Percentiles rank a stretch among this genome's conserved stretches.
phyloP scores from a whole-genome alignment of 2,888 invertebrate genomes.

The Mantis religiosa region DNA sequence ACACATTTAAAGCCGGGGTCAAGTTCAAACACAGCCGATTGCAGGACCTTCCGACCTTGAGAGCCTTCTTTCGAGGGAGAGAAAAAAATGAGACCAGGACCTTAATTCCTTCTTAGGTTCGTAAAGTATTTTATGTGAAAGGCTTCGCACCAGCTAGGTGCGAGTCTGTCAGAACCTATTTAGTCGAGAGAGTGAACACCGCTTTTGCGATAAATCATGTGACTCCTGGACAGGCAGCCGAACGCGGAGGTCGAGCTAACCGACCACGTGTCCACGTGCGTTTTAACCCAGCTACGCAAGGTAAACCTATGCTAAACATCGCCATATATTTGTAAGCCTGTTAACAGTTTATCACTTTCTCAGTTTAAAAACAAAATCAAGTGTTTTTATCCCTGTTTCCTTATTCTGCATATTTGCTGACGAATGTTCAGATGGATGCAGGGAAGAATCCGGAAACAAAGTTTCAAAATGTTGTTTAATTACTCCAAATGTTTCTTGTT shows the following conservation, averaged over 20 bases:
- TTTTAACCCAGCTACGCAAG: neutral
- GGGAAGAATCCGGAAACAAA: too few relatives aligned
- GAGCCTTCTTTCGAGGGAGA: neutral
- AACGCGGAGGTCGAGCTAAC: neutral
- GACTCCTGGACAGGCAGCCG: neutral
- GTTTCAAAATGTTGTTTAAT: too few relatives aligned
- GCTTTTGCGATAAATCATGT: neutral
- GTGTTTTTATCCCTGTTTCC: too few relatives aligned
- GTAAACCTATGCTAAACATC: too few relatives aligned
- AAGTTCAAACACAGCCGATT: neutral
- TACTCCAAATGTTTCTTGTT: too few relatives aligned
- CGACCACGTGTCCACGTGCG: neutral
- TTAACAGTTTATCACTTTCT: too few relatives aligned
- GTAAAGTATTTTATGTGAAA: neutral
- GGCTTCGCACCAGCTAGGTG: neutral
- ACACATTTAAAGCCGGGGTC: neutral
- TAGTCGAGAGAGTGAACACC: neutral
- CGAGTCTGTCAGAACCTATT: neutral
- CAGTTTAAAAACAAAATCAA: too few relatives aligned
- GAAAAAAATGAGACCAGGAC: neutral
- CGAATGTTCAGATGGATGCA: too few relatives aligned
- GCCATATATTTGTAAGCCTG: too few relatives aligned
- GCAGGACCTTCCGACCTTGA: neutral
- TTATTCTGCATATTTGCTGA: too few relatives aligned
- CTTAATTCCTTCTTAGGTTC: neutral